phyloP scores from a whole-genome alignment of 2,113 vertebrate genomes.

The Elephantulus edwardii region DNA sequence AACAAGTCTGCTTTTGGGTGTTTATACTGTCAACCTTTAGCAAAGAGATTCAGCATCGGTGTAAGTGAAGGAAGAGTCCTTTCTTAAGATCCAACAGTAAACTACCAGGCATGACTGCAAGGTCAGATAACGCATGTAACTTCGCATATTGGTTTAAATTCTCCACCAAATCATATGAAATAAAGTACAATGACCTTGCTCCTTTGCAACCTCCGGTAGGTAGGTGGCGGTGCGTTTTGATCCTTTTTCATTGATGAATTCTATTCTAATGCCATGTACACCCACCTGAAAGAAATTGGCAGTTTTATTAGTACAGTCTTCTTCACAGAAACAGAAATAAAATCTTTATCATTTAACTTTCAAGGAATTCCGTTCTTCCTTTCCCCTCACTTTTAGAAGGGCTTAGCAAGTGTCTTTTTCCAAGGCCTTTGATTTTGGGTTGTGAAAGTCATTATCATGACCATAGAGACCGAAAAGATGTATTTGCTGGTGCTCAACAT shows the following conservation, averaged over 20 bases:
- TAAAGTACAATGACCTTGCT: slow-evolving; percentile 96
- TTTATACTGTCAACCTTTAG: slow-evolving; percentile 20
- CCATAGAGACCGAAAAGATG: slow-evolving; percentile 10
- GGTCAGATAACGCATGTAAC: slow-evolving; percentile 80
- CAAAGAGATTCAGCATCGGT: slow-evolving; percentile 14
- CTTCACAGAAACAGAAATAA: slow-evolving; percentile 56
- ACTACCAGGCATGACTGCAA: slow-evolving; percentile 85
- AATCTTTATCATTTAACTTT: slow-evolving; percentile 55
- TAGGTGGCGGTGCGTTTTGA: slow-evolving; percentile 99
- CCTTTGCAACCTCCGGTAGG: slow-evolving; percentile 99
- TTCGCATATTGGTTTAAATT: slow-evolving; percentile 78
- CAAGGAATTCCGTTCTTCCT: neutral
- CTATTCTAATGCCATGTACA: slow-evolving; percentile 99
- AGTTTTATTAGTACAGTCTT: slow-evolving; percentile 81
- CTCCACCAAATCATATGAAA: slow-evolving; percentile 85
- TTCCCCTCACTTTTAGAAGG: slow-evolving; percentile 34
- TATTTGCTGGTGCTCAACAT: neutral
- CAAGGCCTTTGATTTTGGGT: slow-evolving; percentile 32
- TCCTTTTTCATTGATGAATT: slow-evolving; percentile 99
- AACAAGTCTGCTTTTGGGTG: neutral
- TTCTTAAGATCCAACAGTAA: slow-evolving; percentile 80
- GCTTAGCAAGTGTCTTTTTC: slow-evolving; percentile 27
- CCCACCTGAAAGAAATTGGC: slow-evolving; percentile 93
- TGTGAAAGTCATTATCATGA: neutral
- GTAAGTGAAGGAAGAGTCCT: slow-evolving; percentile 70